A percentile compares a stretch with the other conserved stretches of the same genome.
phyloP scores from a whole-genome alignment of 2,888 invertebrate genomes.

The Horisme vitalbata region DNA sequence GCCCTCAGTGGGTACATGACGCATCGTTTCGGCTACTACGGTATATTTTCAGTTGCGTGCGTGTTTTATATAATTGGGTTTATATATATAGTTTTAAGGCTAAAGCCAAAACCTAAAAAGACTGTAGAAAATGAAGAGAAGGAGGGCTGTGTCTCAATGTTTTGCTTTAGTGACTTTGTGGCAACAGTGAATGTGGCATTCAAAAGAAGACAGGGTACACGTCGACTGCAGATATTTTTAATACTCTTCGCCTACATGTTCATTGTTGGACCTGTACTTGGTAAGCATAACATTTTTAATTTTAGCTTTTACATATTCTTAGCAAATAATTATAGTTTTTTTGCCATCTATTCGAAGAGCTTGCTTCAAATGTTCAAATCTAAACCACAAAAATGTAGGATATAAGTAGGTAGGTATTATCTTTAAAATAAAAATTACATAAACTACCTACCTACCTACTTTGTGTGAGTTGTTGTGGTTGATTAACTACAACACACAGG shows the following conservation, averaged over 20 bases:
- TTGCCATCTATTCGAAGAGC: no score
- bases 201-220: conserved; percentile 58
- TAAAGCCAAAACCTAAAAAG: conserved; percentile 64
- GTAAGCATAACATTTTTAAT: conserved; percentile 56
- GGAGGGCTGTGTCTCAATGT: conserved; percentile 56
- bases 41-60: conserved; percentile 71
- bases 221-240: conserved; percentile 68
- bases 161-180: conserved; percentile 65
- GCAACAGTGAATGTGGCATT: conserved; percentile 77
- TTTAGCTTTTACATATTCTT: no score
- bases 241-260: conserved; percentile 75
- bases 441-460: no score
- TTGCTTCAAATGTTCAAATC: no score
- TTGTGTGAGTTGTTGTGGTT: no score
- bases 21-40: conserved; percentile 72
- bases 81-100: conserved; percentile 67
- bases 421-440: no score
- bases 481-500: no score
- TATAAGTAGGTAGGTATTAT: no score
- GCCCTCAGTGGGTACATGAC: conserved; percentile 82
- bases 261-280: conserved; percentile 78
- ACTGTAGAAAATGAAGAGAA: conserved; percentile 56
- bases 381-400: no score
- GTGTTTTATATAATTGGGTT: conserved; percentile 72
- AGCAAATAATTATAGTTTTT: no score